Evolutionary conservation across 2,888 invertebrate species (phyloP).

Genomic region (Caenorhabditis sulstoni): DNA sequence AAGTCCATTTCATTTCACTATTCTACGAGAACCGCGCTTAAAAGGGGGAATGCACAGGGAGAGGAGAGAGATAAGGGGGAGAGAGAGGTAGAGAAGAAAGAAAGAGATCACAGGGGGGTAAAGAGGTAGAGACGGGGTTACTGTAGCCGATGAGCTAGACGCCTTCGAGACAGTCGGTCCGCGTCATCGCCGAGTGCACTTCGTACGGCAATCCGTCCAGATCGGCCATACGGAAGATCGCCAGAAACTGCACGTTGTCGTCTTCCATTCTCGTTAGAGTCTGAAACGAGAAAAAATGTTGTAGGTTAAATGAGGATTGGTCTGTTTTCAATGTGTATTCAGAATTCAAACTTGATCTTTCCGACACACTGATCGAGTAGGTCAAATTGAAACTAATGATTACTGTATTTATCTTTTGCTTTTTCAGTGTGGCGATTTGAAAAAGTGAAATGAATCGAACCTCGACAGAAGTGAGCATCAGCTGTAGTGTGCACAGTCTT

Average conservation of each 20-base stretch:
- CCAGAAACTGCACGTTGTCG: constrained; percentile 70
- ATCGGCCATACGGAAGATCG: constrained; percentile 68
- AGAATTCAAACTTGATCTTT: too few species aligned
- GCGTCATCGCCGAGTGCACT: constrained; percentile 57
- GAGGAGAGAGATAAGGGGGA: neutral
- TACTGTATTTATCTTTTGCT: too few species aligned
- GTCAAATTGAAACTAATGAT: too few species aligned
- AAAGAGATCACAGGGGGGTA: constrained; percentile 17
- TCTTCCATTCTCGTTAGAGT: constrained; percentile 66
- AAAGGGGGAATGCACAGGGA: constrained; percentile 20
- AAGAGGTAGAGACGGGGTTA: constrained; percentile 3
- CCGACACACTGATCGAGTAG: too few species aligned
- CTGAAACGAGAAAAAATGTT: constrained; percentile 34
- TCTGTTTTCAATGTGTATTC: too few species aligned
- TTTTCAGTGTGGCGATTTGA: too few species aligned
- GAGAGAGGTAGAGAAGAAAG: constrained; percentile 9
- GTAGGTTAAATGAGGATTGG: neutral
- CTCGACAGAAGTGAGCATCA: constrained; percentile 44
- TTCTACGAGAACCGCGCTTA: too few species aligned
- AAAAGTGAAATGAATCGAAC: too few species aligned
- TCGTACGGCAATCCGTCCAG: constrained; percentile 66
- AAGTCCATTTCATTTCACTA: too few species aligned
- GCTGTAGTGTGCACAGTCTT: constrained; percentile 25
- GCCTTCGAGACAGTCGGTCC: neutral
- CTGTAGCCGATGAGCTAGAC: neutral